phyloP scores from a whole-genome alignment of 64 coral and sea anemone genomes.

The Stichodactyla helianthus region DNA sequence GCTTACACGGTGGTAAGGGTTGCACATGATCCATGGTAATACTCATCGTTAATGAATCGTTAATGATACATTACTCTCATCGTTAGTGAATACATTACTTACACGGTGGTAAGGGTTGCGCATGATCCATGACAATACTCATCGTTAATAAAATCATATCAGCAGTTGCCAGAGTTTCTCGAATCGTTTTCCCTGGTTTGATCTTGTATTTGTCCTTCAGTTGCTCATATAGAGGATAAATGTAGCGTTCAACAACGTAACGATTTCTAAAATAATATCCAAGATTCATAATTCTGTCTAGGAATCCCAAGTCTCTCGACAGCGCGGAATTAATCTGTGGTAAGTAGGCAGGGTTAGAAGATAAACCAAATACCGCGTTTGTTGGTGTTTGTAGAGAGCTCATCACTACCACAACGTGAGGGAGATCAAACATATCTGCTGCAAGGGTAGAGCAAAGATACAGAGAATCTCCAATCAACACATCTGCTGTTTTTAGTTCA shows the following conservation, averaged over 20 bases:
- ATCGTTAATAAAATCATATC: slow-evolving; percentile 37
- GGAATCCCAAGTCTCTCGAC: slow-evolving; percentile 16
- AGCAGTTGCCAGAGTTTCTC: slow-evolving; percentile 24
- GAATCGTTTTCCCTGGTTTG: slow-evolving; percentile 25
- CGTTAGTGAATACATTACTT: neutral
- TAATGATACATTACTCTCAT: neutral
- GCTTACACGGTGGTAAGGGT: neutral
- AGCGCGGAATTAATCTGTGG: slow-evolving; percentile 11
- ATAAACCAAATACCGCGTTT: neutral
- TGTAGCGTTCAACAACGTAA: neutral
- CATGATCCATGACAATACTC: slow-evolving; percentile 27
- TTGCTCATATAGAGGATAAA: neutral
- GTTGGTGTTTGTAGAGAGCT: neutral
- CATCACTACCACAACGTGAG: slow-evolving; percentile 25
- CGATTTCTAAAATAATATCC: slow-evolving; percentile 1
- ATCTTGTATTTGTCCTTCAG: slow-evolving; percentile 41
- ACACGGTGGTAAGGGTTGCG: slow-evolving; percentile 41
- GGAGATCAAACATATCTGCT: slow-evolving; percentile 34
- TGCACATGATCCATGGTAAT: neutral
- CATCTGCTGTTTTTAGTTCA: slow-evolving; percentile 33
- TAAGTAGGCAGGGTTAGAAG: slow-evolving; percentile 7
- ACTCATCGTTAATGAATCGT: neutral
- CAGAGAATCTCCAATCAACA: slow-evolving; percentile 33
- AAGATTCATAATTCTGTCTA: slow-evolving; percentile 33
- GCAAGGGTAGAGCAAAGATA: slow-evolving; percentile 31